phyloP scores from a whole-genome alignment of 2,797 vertebrate species.

The Helarctos malayanus region DNA sequence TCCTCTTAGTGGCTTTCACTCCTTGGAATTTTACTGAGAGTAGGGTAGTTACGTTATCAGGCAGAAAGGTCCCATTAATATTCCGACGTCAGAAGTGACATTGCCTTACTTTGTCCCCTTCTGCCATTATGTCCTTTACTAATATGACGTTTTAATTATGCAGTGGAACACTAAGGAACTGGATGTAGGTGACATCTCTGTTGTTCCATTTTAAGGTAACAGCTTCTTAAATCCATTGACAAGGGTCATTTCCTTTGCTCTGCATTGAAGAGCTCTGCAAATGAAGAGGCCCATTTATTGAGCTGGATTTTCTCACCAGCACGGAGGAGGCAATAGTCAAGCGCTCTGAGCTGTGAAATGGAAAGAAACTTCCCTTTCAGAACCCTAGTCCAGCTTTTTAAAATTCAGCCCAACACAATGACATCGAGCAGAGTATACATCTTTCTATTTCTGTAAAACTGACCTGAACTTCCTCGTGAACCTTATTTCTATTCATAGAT shows the following conservation, averaged over 20 bases:
- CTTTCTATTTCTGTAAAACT: neutral
- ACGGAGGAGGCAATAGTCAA: neutral
- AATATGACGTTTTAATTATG: conserved; percentile 43
- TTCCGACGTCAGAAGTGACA: neutral
- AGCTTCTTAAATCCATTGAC: neutral
- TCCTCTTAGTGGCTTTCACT: neutral
- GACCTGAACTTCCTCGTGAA: neutral
- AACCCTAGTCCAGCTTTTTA: neutral
- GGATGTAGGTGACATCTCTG: neutral
- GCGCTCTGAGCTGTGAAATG: neutral
- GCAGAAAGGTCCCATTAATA: neutral
- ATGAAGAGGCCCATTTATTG: neutral
- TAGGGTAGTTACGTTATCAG: neutral
- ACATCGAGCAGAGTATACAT: neutral
- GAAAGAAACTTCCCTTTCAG: neutral
- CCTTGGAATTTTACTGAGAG: conserved; percentile 22
- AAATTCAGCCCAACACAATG: neutral
- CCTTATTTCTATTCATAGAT: neutral
- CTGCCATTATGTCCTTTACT: conserved; percentile 17
- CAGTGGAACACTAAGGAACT: neutral
- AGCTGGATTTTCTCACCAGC: neutral
- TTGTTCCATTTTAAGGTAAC: neutral
- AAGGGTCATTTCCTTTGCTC: neutral
- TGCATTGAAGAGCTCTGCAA: neutral
- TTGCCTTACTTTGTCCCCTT: neutral